Base-by-base conservation (phyloP, 2,797 vertebrate species). In the Borostomias antarcticus region DNA sequence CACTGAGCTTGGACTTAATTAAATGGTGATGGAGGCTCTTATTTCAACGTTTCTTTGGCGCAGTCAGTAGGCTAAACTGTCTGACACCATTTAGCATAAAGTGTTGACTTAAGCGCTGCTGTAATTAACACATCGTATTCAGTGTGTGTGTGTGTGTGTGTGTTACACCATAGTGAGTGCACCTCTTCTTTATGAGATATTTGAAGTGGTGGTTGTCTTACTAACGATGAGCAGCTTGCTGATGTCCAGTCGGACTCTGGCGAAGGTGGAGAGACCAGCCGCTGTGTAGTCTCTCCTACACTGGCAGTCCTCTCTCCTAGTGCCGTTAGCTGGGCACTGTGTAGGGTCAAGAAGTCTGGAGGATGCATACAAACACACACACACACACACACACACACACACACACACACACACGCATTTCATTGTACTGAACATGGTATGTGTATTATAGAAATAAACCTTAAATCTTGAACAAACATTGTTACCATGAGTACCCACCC, bases 201-300 rank as follows among this genome's bases (percentile, higher is more conserved):
- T 21, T 26, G 2, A 29, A 23, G 13, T 9, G 35, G 25, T 21
- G 40, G 45, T 73, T 76, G 76, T 94, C 96, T 95, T 83, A 98
- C 97, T 98, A 89, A 98, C 94, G 75, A 99, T 95, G 82, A 90
- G 93, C 94, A 98, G 95, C 79, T 91, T 93, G 82, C 76, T 85
- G 85, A 98, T 87, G 86, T 98, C 95, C 79, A 99, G 88, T 75
- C 96, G 92, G 69, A 98, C 94, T 89, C 94, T 98, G 83, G 93
- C 94, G 91, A 99, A 98, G 81, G 91, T 91, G 81, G 96, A 96
- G 77, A 96, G 84, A 30, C 97, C 97, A 0, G 96, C 94, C 0
- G 95, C 93, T 0, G 90, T 91, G 87, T 99, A 98, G 83, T 97
- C 95, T 87, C 91, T 95, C 66, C 93, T 91, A 84, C 97, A 99